Evolutionary conservation across 2,113 vertebrate species (phyloP).

Genomic region (Oreocharis arfaki): DNA sequence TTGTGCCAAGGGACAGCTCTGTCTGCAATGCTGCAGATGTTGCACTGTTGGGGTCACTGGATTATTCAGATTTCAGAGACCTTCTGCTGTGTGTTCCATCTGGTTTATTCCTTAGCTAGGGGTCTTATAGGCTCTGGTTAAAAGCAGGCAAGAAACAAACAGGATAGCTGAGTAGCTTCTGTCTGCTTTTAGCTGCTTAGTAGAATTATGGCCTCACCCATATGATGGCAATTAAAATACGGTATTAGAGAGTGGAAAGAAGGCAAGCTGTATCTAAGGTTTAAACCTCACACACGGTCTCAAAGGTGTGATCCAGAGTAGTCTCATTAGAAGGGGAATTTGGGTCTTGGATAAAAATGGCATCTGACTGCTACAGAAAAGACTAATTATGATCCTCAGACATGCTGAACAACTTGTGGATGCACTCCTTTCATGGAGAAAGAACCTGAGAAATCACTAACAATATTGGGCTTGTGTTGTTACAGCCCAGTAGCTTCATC

Average conservation of each 20-base stretch:
- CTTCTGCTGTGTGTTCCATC: background rate
- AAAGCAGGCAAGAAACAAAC: background rate
- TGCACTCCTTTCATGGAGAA: background rate
- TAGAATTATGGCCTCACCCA: background rate
- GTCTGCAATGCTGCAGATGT: accelerated
- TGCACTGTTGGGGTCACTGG: background rate
- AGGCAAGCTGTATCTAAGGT: background rate
- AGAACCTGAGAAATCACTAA: background rate
- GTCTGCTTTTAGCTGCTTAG: background rate
- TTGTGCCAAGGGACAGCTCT: background rate
- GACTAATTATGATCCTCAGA: background rate
- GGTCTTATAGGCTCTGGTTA: background rate
- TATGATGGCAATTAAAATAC: background rate
- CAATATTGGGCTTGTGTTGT: background rate
- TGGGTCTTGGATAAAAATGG: background rate
- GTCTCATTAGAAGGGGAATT: background rate
- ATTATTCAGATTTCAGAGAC: background rate
- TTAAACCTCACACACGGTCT: background rate
- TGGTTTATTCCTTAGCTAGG: background rate
- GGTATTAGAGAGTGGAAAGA: background rate
- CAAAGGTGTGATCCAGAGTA: background rate
- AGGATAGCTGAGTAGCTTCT: background rate
- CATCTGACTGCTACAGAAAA: background rate
- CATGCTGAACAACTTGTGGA: background rate
- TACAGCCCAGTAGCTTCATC: background rate